A percentile compares a stretch with the other conserved stretches of the same genome.
phyloP scores from a whole-genome alignment of 2,888 invertebrate genomes.

The Synanthedon andrenaeformis region DNA sequence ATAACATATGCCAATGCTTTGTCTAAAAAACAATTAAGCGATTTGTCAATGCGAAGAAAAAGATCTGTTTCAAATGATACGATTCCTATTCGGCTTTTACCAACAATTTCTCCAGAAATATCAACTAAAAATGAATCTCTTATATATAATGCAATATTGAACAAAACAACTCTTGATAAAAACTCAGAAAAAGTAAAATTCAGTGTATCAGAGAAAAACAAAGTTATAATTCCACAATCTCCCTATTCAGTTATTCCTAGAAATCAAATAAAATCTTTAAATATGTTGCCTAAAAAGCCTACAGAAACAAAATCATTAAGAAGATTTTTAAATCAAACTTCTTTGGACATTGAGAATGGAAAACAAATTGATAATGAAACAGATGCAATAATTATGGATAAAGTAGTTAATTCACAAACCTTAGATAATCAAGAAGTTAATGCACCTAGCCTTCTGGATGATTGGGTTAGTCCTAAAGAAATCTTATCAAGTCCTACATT shows the following conservation, averaged over 20 bases:
- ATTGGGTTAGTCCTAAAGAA: slow-evolving; percentile 45
- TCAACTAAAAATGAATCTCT: slow-evolving; percentile 15
- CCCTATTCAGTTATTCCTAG: slow-evolving; percentile 44
- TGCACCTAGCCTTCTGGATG: slow-evolving; percentile 40
- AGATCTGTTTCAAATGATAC: slow-evolving; percentile 18
- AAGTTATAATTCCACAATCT: slow-evolving; percentile 13
- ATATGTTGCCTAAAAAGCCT: slow-evolving; percentile 25
- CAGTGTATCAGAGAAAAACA: slow-evolving; percentile 4
- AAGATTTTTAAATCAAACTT: slow-evolving; percentile 58
- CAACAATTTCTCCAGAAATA: slow-evolving; percentile 3
- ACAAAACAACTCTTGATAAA: slow-evolving; percentile 21
- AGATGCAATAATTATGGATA: slow-evolving; percentile 39
- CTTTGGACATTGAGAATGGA: slow-evolving; percentile 40
- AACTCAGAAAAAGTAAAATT: slow-evolving; percentile 4
- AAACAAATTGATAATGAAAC: slow-evolving; percentile 27
- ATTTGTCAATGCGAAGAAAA: slow-evolving; percentile 49
- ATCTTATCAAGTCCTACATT: slow-evolving; percentile 31
- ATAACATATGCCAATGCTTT: slow-evolving; percentile 51
- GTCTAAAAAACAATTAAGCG: slow-evolving; percentile 58
- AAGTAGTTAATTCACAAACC: slow-evolving; percentile 32
- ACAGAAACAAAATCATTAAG: slow-evolving; percentile 14
- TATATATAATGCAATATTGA: slow-evolving; percentile 38
- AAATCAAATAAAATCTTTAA: slow-evolving; percentile 28
- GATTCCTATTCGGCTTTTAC: background rate
- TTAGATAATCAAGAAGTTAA: slow-evolving; percentile 37